A percentile compares a stretch with the other conserved stretches of the same genome.
Evolutionary conservation across 2,888 invertebrate genomes (phyloP).

Genomic region (Drepanosiphum platanoidis): DNA sequence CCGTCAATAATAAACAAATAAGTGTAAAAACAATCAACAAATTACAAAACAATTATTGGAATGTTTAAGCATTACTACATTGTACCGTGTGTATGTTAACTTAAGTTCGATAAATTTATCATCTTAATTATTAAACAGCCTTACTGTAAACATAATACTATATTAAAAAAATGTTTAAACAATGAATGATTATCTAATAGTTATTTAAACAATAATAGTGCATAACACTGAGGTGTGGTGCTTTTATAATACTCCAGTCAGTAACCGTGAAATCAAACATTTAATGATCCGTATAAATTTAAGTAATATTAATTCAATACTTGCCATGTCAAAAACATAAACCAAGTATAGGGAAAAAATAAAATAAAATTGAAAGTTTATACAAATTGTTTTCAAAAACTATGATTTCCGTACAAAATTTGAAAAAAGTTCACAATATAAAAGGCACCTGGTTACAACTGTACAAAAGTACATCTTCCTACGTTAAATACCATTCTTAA

Average conservation of each 20-base stretch:
- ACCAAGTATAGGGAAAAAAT: no score
- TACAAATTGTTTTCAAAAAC: not conserved
- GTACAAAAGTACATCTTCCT: not conserved
- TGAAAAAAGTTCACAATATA: not conserved
- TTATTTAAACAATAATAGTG: slow-evolving; percentile 35
- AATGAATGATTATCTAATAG: slow-evolving; percentile 15
- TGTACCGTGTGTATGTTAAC: slow-evolving; percentile 41
- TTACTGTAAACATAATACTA: slow-evolving; percentile 32
- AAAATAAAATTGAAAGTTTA: slow-evolving; percentile 14
- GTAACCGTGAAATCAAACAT: slow-evolving; percentile 21
- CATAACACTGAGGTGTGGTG: slow-evolving; percentile 14
- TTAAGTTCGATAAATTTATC: slow-evolving; percentile 1
- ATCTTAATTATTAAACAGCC: slow-evolving; percentile 29
- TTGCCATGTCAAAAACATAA: not conserved
- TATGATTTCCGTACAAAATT: not conserved
- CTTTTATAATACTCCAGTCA: slow-evolving; percentile 13
- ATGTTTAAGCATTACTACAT: slow-evolving; percentile 32
- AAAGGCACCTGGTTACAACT: slow-evolving; percentile 42
- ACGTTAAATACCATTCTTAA: not conserved
- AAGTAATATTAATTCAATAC: slow-evolving; percentile 7
- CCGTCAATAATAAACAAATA: slow-evolving; percentile 29
- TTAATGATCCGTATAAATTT: slow-evolving; percentile 15
- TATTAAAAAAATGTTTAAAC: not conserved
- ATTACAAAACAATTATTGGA: slow-evolving; percentile 40
- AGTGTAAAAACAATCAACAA: slow-evolving; percentile 4